Percentiles rank a stretch among this genome's conserved stretches.
Evolutionary conservation across 1,140 invertebrate species (phyloP).

Genomic region (Brachionus sp.): DNA sequence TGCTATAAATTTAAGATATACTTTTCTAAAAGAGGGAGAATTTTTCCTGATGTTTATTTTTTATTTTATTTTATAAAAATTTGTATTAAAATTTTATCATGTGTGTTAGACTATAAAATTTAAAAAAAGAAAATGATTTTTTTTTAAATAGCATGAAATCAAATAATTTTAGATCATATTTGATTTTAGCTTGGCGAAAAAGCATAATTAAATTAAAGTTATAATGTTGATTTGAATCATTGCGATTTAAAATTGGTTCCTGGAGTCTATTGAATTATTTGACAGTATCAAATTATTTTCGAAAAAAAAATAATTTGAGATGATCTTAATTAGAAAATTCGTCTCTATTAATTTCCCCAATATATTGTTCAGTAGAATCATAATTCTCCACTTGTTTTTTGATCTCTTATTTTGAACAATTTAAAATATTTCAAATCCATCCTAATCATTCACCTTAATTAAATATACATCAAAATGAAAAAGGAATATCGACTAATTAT

Average conservation of each 20-base stretch:
- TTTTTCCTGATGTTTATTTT: not conserved
- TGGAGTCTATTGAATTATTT: not conserved
- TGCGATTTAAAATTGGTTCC: not conserved
- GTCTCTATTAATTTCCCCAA: not conserved
- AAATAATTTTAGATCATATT: not conserved
- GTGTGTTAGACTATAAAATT: no score
- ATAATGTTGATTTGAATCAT: not conserved
- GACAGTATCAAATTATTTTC: not conserved
- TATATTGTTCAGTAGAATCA: constrained; percentile 15
- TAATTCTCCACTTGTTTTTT: constrained; percentile 25
- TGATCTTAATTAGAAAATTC: constrained; percentile 28
- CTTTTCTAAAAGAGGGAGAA: no score
- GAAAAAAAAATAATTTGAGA: constrained; percentile 43
- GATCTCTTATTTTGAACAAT: constrained; percentile 29
- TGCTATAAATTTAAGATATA: no score
- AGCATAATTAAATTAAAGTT: not conserved
- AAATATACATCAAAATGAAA: not conserved
- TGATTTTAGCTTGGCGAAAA: not conserved
- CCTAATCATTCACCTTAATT: constrained; percentile 42
- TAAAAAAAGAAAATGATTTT: no score
- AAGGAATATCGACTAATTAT: constrained; percentile 35
- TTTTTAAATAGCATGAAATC: no score
- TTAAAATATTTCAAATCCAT: constrained; percentile 37
- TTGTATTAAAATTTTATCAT: no score
- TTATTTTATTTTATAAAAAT: not conserved